Base-by-base conservation (phyloP, 2,888 invertebrate genomes). In the Lasioglossum leucozonium region DNA sequence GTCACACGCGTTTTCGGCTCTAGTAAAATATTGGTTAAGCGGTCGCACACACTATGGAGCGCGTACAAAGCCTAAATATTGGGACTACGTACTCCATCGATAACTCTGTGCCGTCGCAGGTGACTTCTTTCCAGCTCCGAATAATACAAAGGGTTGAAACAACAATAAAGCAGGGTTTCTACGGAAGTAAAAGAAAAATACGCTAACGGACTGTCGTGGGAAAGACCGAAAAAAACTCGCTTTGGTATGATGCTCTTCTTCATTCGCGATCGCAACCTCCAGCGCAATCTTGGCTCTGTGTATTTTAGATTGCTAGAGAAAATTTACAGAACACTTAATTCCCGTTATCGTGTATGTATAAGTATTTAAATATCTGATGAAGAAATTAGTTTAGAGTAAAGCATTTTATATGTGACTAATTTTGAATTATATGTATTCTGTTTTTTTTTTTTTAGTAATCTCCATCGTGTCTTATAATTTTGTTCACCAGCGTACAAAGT, bases 211-310 rank as follows among this genome's bases (percentile, higher is more conserved):
- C 22, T 22, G 30, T 0, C 30, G 6, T 0, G 6, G 8, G 16
- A 30, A 62, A 11, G 16, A 5, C 58, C 13, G 6, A 30, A 5
- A 62, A 6, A 62, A 2, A 58, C 13, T 58, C 26, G 4, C n/a
- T 26, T 26, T 0, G 55, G 26, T 55, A 55, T 13, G 26, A n/a
- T 58, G n/a, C 55, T 26, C 13, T 58, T 88, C 88, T 88, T 85
- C 77, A 44, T 67, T 58, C 80, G 80, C 85, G 71, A 42, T 62
- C 30, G 30, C 16, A 62, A 16, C 2, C 16, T 62, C 62, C 2
- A 62, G 6, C 62, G 30, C 30, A 16, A 62, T 16, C 62, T 62
- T 16, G 6, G 6, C 62, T n/a, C 18, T 3, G 22, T n/a, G 10
- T n/a, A 3, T 10, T 55, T n/a, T 34, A 34, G 3, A 47, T 18